Evolutionary conservation across 2,797 vertebrate genomes (phyloP).

Genomic region (Clamator glandarius): DNA sequence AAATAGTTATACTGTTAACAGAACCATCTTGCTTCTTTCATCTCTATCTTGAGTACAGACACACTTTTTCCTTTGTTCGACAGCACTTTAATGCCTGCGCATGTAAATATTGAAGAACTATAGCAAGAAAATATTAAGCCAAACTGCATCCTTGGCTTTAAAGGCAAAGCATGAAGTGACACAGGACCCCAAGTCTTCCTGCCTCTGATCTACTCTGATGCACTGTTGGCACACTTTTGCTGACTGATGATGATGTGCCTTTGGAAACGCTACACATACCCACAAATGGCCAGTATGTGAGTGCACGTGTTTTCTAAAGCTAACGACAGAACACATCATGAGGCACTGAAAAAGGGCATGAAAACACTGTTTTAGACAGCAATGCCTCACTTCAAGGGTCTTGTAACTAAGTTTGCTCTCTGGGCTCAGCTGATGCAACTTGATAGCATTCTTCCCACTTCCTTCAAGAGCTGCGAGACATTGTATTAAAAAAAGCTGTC

Average conservation of each 20-base stretch:
- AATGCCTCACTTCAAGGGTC: not conserved
- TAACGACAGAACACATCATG: rapidly evolving
- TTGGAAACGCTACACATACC: not conserved
- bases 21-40: not conserved
- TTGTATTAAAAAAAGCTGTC: not conserved
- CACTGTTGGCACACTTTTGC: rapidly evolving
- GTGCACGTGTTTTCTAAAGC: not conserved
- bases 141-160: not conserved
- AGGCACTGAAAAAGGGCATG: not conserved
- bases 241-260: not conserved
- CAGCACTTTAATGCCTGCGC: not conserved
- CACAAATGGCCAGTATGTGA: not conserved
- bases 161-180: not conserved
- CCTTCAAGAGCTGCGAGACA: not conserved
- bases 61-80: not conserved
- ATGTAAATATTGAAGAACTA: not conserved
- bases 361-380: not conserved
- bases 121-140: not conserved
- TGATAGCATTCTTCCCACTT: slow-evolving; percentile 2
- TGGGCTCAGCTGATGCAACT: slow-evolving; percentile 3
- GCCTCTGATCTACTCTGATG: not conserved
- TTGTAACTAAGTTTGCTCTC: not conserved
- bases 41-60: not conserved
- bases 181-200: not conserved
- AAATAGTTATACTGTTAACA: not conserved